Percentiles rank a stretch among this genome's conserved stretches.
Evolutionary conservation across 1,140 invertebrate genomes (phyloP).

Genomic region (Brachionus paranguensis): DNA sequence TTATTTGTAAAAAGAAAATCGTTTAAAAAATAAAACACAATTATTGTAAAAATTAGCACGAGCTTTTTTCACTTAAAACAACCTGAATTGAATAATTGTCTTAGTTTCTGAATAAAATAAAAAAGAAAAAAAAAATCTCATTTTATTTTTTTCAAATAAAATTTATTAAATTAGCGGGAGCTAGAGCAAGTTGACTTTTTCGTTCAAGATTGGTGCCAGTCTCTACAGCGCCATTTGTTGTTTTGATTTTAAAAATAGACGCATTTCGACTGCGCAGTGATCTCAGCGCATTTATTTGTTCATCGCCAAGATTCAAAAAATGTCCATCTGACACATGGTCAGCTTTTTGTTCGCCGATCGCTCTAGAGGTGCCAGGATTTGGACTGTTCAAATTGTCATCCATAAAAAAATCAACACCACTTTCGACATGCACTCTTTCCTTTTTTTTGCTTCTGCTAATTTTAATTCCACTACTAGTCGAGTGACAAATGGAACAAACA

Average conservation of each 20-base stretch:
- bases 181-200: neutral
- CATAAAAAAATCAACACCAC: neutral
- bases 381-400: neutral
- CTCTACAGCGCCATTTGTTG: neutral
- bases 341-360: neutral
- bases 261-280: neutral
- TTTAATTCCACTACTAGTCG: neutral
- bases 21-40: no score
- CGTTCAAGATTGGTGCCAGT: neutral
- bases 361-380: neutral
- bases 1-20: no score
- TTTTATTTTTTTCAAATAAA: neutral
- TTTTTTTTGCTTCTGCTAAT: neutral
- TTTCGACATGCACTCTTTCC: neutral
- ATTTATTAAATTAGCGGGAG: neutral
- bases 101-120: no score
- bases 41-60: no score
- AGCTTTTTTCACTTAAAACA: no score
- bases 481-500: neutral
- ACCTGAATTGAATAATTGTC: no score
- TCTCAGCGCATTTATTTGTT: neutral
- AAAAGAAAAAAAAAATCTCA: neutral
- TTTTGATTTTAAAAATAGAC: neutral
- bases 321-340: neutral
- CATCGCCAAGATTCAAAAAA: neutral